Evolutionary conservation across 2,797 vertebrate species (phyloP).

Genomic region (Danio kyathit): DNA sequence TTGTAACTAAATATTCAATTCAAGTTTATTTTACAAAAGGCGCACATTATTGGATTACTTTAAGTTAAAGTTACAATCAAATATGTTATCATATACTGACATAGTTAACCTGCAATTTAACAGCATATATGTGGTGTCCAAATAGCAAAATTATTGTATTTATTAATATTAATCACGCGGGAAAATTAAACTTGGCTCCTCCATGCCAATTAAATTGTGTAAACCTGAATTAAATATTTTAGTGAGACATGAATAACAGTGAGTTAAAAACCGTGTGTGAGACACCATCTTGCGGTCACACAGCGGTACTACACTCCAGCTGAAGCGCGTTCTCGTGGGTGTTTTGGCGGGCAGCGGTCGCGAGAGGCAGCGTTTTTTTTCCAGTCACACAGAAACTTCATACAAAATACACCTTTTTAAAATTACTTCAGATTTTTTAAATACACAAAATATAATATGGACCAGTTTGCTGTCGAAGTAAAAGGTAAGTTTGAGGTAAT

Average conservation of each 20-base stretch:
- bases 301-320: slow-evolving; percentile 8
- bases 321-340: background rate
- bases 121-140: too few relatives aligned
- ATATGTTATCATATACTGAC: too few relatives aligned
- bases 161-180: background rate
- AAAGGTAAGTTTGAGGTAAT: slow-evolving; percentile 68
- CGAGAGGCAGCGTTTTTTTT: slow-evolving; percentile 1
- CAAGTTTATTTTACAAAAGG: too few relatives aligned
- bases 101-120: too few relatives aligned
- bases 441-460: slow-evolving; percentile 64
- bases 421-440: background rate
- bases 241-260: background rate
- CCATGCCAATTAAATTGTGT: background rate
- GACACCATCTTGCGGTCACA: slow-evolving; percentile 59
- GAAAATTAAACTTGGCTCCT: background rate
- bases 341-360: background rate
- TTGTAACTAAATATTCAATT: background rate
- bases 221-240: background rate
- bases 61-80: too few relatives aligned
- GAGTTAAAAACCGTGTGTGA: slow-evolving; percentile 2
- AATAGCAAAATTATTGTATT: background rate
- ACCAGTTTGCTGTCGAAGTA: slow-evolving; percentile 64
- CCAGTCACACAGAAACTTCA: background rate
- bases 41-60: too few relatives aligned
- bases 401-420: background rate